Evolutionary conservation across 1,140 invertebrate genomes (phyloP).

Genomic region (Acromyrmex echinatior): DNA sequence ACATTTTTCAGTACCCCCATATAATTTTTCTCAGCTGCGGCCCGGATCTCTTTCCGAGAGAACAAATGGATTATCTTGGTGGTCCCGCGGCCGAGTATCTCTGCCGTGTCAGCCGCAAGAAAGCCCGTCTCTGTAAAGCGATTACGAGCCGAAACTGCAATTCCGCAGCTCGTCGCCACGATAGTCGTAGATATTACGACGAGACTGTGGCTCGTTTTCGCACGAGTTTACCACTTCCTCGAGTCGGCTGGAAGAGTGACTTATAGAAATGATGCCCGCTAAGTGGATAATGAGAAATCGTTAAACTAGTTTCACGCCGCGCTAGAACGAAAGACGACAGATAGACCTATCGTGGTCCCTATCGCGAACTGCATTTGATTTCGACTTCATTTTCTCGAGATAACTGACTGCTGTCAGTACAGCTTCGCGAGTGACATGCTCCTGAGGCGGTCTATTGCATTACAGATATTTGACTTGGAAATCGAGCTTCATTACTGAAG

Average conservation of each 20-base stretch:
- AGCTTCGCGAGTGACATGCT: slow-evolving; percentile 54
- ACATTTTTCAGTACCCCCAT: slow-evolving; percentile 59
- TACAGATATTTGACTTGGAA: slow-evolving; percentile 62
- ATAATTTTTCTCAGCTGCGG: slow-evolving; percentile 61
- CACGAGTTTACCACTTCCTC: slow-evolving; percentile 33
- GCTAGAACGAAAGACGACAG: neutral
- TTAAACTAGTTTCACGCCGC: slow-evolving; percentile 52
- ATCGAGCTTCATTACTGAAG: slow-evolving; percentile 54
- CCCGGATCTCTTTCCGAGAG: slow-evolving; percentile 20
- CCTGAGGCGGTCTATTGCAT: slow-evolving; percentile 52
- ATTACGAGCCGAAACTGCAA: slow-evolving; percentile 29
- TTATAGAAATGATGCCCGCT: slow-evolving; percentile 62
- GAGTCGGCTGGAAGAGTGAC: slow-evolving; percentile 20
- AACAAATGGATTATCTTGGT: slow-evolving; percentile 59
- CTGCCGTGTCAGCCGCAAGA: slow-evolving; percentile 48
- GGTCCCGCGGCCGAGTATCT: slow-evolving; percentile 51
- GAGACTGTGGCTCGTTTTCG: slow-evolving; percentile 46
- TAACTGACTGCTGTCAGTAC: slow-evolving; percentile 39
- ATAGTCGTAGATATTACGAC: slow-evolving; percentile 34
- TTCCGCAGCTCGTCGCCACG: slow-evolving; percentile 14
- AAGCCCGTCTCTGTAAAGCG: slow-evolving; percentile 57
- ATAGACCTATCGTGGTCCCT: neutral
- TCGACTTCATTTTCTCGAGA: slow-evolving; percentile 17
- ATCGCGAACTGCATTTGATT: slow-evolving; percentile 20
- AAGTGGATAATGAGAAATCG: slow-evolving; percentile 63